Evolutionary conservation across 2,888 invertebrate species (phyloP), one percentile per base, ranked within the genome.

Genomic region (Zootermopsis nevadensis): DNA sequence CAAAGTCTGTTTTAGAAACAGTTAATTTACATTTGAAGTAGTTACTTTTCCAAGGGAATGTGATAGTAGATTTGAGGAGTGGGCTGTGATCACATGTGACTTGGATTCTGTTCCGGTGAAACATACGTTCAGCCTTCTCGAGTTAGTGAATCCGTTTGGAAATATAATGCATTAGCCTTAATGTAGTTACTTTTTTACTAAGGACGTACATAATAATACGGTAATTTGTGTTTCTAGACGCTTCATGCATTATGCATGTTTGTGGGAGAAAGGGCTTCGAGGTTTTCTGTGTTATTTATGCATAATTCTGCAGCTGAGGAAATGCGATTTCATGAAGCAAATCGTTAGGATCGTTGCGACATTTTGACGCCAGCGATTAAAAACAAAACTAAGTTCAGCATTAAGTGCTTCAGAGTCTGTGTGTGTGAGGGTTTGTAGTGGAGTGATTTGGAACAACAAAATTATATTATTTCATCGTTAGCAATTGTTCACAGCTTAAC

Each of bases 241-340:
- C n/a, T n/a, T 60, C 60, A 60, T 60, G n/a, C 60, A 60, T 60
- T 6, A n/a, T 60, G 60, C n/a, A 60, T 60, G 27, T n/a, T 60
- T 12, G n/a, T 60, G n/a, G 15, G 27, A 60, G 60, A 60, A 60
- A 60, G n/a, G 12, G 27, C 60, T 8, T 12, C n/a, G 60, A 8
- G n/a, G 60, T 60, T 8, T 60, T 27, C 15, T 60, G n/a, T 60
- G 60, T 60, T n/a, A 8, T n/a, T 60, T n/a, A 8, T n/a, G n/a
- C 60, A 7, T n/a, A 60, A 60, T 60, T 60, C n/a, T 60, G 60
- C 15, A 60, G 60, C 27, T 27, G n/a, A 6, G 10, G 4, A 24
- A 24, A 27, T 60, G 60, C n/a, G 60, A 48, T 48, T 48, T 48
- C 19, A 19, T 48, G 48, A 8, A 19, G 48, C 3, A 48, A 48